phyloP scores from a whole-genome alignment of 2,113 vertebrate species.

The Saimiri boliviensis region DNA sequence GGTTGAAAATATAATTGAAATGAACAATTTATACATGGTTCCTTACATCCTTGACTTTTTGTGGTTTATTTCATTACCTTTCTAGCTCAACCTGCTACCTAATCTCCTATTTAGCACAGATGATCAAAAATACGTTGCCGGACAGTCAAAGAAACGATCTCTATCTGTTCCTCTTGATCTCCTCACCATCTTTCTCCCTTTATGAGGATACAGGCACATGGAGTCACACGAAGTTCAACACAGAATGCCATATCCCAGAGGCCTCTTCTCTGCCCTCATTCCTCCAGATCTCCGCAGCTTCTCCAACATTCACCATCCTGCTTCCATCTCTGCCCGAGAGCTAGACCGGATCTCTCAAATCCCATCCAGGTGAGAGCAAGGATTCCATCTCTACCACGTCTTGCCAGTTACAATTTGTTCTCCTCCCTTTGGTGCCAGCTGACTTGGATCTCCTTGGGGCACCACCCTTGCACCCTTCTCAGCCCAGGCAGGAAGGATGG shows the following conservation, averaged over 20 bases:
- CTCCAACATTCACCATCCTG: not conserved
- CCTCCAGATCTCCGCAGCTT: not conserved
- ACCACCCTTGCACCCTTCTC: not conserved
- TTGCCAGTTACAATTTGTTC: not conserved
- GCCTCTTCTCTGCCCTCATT: not conserved
- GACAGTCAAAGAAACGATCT: not conserved
- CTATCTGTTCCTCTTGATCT: not conserved
- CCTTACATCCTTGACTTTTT: not conserved
- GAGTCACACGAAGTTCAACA: not conserved
- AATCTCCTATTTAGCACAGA: not conserved
- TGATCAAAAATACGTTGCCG: not conserved
- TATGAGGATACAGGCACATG: rapidly evolving
- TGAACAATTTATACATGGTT: not conserved
- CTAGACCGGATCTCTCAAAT: not conserved
- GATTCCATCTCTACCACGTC: not conserved
- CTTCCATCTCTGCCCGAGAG: not conserved
- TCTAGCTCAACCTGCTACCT: not conserved
- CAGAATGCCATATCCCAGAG: too few relatives aligned
- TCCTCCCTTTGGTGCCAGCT: not conserved
- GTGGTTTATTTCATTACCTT: not conserved
- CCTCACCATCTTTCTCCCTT: not conserved
- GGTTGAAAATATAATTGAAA: not conserved
- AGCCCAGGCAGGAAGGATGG: not conserved
- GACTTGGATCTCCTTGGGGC: not conserved
- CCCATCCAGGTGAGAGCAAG: not conserved